phyloP scores from a whole-genome alignment of 2,113 vertebrate genomes.

The Oryctolagus cuniculus region DNA sequence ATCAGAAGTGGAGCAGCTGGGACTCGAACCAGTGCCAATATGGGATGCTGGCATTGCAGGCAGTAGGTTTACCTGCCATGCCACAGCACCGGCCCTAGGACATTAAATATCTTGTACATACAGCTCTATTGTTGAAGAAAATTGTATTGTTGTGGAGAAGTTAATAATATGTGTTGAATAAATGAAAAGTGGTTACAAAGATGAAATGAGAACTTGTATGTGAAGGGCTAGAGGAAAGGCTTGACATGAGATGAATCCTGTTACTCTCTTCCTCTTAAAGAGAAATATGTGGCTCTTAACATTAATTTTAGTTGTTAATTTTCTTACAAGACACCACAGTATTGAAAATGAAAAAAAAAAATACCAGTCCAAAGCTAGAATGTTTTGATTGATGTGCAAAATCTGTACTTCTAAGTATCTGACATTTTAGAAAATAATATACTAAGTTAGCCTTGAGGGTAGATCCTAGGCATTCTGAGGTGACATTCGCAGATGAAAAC shows the following conservation, averaged over 20 bases:
- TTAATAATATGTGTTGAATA: neutral
- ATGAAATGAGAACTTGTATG: neutral
- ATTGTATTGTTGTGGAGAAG: neutral
- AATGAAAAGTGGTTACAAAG: neutral
- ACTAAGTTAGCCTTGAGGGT: neutral
- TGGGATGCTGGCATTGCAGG: too few species aligned
- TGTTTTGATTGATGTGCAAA: neutral
- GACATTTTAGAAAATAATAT: neutral
- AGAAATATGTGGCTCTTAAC: neutral
- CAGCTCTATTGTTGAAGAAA: neutral
- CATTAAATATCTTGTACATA: neutral
- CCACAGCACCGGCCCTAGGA: too few species aligned
- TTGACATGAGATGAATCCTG: neutral
- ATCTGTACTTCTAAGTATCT: neutral
- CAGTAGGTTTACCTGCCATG: too few species aligned
- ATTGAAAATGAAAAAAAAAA: neutral
- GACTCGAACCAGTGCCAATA: too few species aligned
- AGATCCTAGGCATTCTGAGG: neutral
- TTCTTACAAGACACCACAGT: neutral
- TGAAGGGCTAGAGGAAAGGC: neutral
- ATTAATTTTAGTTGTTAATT: neutral
- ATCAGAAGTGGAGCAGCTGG: too few species aligned
- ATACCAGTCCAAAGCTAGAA: neutral
- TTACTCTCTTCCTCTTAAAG: neutral
- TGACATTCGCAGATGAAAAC: neutral